A percentile compares a stretch with the other conserved stretches of the same genome.
phyloP scores from a whole-genome alignment of 2,888 invertebrate species.

The Cheilosia variabilis region DNA sequence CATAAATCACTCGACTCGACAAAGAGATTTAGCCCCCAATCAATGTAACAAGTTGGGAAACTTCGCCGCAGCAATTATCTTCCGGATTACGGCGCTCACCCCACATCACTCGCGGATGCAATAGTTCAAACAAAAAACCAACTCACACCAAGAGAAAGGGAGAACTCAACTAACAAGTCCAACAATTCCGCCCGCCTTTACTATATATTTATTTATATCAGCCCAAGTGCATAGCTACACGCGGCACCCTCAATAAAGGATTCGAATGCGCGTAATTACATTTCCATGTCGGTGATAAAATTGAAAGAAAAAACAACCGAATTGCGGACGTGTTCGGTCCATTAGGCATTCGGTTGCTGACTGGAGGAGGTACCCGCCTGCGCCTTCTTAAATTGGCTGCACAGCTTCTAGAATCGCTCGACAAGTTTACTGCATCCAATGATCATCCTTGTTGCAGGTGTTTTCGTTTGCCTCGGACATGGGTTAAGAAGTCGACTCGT shows the following conservation, averaged over 20 bases:
- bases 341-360: conserved; percentile 55
- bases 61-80: conserved; percentile 55
- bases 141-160: background rate
- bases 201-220: background rate
- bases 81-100: conserved; percentile 1
- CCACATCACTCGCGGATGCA: background rate
- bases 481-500: conserved; percentile 41
- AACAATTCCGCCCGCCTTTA: conserved; percentile 26
- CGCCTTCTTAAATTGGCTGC: conserved; percentile 53
- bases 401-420: conserved; percentile 60
- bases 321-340: conserved; percentile 68
- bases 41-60: conserved; percentile 46
- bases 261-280: conserved; percentile 73
- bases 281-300: conserved; percentile 75
- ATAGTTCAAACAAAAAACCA: background rate
- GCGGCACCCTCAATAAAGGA: conserved; percentile 66
- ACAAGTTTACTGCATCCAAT: conserved; percentile 42
- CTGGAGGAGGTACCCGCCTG: conserved; percentile 32
- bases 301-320: conserved; percentile 36
- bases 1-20: conserved; percentile 65
- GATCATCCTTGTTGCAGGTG: conserved; percentile 71
- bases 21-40: conserved; percentile 38
- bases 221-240: conserved; percentile 7
- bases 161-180: conserved; percentile 40
- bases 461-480: conserved; percentile 52